phyloP scores from a whole-genome alignment of 2,113 vertebrate species.

The Eulemur macaco region DNA sequence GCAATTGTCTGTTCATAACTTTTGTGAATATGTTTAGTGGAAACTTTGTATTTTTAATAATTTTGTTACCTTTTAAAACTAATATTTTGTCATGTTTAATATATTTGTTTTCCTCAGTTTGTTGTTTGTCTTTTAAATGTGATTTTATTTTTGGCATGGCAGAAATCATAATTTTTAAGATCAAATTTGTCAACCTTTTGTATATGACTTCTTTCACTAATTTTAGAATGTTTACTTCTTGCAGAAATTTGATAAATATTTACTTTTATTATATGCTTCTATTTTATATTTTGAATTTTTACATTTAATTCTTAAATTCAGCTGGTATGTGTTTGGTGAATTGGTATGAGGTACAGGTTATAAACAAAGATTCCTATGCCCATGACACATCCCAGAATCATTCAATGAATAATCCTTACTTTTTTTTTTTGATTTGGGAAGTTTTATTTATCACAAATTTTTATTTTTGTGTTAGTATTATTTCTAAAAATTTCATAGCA shows the following conservation, averaged over 20 bases:
- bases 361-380: not conserved
- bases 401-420: not conserved
- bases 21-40: not conserved
- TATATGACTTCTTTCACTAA: not conserved
- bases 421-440: not conserved
- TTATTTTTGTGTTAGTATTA: not conserved
- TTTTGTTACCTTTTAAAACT: not conserved
- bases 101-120: not conserved
- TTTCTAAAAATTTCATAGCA: not conserved
- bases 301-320: slow-evolving; percentile 28
- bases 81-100: not conserved
- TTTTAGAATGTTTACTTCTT: slow-evolving; percentile 19
- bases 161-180: not conserved
- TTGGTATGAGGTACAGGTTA: not conserved
- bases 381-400: not conserved
- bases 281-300: slow-evolving; percentile 36
- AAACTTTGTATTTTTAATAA: not conserved
- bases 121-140: not conserved
- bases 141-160: not conserved
- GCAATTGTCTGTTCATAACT: not conserved
- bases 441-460: slow-evolving; percentile 19
- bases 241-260: slow-evolving; percentile 33
- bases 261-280: not conserved
- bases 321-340: slow-evolving; percentile 4
- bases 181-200: not conserved